Evolutionary conservation across 2,797 vertebrate genomes (phyloP).

Genomic region (Cyclopterus lumpus): DNA sequence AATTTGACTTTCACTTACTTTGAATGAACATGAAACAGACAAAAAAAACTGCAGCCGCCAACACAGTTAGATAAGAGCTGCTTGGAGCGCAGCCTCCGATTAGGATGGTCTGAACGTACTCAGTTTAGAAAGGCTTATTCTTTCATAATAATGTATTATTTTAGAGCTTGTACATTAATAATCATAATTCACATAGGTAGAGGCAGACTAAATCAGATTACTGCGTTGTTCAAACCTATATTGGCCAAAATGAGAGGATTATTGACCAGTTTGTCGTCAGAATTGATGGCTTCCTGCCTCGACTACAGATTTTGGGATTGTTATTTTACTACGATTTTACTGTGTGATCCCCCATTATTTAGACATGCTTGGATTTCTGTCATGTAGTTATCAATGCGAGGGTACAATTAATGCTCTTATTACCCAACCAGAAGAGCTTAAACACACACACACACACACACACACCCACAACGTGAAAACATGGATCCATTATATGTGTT

Average conservation of each 20-base stretch:
- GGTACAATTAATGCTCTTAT: conserved; percentile 74
- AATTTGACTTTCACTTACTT: not conserved
- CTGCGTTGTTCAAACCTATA: conserved; percentile 61
- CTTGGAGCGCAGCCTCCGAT: conserved; percentile 30
- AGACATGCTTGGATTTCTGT: conserved; percentile 77
- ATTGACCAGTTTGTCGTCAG: conserved; percentile 32
- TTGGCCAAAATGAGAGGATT: conserved; percentile 67
- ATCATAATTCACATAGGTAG: conserved; percentile 70
- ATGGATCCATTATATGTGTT: conserved; percentile 35
- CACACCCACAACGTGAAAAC: conserved; percentile 4
- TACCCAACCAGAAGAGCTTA: conserved; percentile 19
- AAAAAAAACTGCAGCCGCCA: not conserved
- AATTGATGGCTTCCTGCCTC: conserved; percentile 47
- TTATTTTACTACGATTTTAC: conserved; percentile 41
- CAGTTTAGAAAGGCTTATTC: conserved; percentile 54
- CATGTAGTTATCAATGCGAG: conserved; percentile 72
- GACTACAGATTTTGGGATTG: conserved; percentile 65
- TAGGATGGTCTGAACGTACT: conserved; percentile 48
- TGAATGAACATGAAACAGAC: not conserved
- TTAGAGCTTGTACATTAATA: conserved; percentile 55
- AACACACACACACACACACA: conserved; percentile 27
- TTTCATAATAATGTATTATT: conserved; percentile 57
- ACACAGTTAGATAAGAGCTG: conserved; percentile 34
- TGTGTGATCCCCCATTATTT: conserved; percentile 73
- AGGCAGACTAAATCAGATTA: conserved; percentile 71